A percentile compares a stretch with the other conserved stretches of the same genome.
Evolutionary conservation across 2,113 vertebrate genomes (phyloP).

Genomic region (Myanophis thanlyinensis): DNA sequence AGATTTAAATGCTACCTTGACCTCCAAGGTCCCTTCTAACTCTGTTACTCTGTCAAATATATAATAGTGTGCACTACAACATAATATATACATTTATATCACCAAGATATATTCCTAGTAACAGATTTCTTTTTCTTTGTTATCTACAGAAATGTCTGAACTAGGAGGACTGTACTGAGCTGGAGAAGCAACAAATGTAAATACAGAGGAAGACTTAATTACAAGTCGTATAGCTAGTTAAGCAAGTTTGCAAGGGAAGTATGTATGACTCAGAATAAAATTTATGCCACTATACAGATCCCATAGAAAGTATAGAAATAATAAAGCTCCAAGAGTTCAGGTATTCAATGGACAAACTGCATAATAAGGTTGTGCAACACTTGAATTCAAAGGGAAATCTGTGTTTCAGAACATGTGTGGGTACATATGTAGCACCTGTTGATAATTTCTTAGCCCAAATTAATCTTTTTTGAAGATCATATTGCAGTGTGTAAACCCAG

Average conservation of each 20-base stretch:
- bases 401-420: background rate
- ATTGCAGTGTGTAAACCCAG: background rate
- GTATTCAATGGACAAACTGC: background rate
- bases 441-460: background rate
- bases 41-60: background rate
- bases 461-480: background rate
- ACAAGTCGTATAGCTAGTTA: conserved; percentile 12
- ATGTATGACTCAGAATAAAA: background rate
- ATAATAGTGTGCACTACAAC: background rate
- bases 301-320: background rate
- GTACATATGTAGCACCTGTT: background rate
- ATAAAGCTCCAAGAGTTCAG: background rate
- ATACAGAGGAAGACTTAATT: background rate
- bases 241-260: background rate
- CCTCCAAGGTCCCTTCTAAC: background rate
- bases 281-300: background rate
- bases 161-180: background rate
- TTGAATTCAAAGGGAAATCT: background rate
- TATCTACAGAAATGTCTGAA: background rate
- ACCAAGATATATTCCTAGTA: background rate
- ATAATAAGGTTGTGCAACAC: background rate
- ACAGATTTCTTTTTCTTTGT: background rate
- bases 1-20: background rate
- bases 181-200: background rate
- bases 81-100: background rate